These are phyloP conservation scores for Gymnodraco acuticeps DNA, from an alignment of 2,797 vertebrate genomes.

Conservation along the genomic window DNA sequence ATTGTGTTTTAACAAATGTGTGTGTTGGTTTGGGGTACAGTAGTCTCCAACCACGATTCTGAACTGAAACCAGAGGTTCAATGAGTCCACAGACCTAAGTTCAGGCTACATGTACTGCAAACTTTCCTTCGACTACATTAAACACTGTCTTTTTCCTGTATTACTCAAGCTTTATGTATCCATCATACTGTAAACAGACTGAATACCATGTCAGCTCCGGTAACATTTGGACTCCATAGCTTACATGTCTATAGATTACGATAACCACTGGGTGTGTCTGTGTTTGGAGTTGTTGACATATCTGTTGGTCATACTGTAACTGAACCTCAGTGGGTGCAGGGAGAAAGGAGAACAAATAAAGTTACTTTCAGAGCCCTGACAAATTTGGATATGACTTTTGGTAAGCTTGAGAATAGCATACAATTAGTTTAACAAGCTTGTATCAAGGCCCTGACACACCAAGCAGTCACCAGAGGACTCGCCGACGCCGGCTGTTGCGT, in stretches of 20 bases:
- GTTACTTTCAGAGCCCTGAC: no score
- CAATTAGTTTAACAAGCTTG: no score
- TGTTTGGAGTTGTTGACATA: constrained; percentile 10
- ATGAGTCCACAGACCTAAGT: neutral
- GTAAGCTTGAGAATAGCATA: no score
- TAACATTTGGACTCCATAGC: neutral
- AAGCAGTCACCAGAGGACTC: no score
- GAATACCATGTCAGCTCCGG: neutral
- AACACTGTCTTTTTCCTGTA: neutral
- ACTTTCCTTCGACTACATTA: neutral
- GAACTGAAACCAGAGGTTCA: neutral
- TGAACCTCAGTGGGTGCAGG: constrained; percentile 6
- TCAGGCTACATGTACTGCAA: neutral
- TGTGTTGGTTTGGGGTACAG: neutral
- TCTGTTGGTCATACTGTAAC: constrained; percentile 5
- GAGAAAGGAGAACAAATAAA: neutral
- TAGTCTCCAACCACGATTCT: neutral
- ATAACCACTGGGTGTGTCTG: constrained; percentile 25
- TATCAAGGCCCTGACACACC: no score
- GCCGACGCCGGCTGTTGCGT: no score
- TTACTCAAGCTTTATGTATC: neutral
- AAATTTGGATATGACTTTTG: no score
- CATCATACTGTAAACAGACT: constrained; percentile 1
- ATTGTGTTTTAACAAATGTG: neutral
- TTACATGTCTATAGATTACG: constrained; percentile 21